Conservation (phyloP, 1,140 invertebrate species). For the Heliconius hermathena region DNA sequence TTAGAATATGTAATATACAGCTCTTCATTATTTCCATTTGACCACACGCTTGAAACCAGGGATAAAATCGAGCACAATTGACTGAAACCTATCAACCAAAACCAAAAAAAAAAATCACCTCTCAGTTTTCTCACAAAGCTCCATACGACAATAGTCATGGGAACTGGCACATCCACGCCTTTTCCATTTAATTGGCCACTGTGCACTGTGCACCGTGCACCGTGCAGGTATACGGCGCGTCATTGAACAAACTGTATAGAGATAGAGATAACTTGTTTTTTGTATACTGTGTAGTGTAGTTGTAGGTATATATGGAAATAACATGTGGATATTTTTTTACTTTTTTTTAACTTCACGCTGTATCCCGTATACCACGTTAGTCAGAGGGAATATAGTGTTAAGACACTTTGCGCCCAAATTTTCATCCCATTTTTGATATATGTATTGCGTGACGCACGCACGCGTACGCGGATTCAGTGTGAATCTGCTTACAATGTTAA, state of each 20-base stretch:
- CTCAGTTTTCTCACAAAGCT: slow-evolving; percentile 18
- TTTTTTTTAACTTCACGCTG: too few relatives aligned
- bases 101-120: neutral
- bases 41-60: neutral
- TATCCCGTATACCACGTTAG: too few relatives aligned
- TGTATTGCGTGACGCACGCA: too few relatives aligned
- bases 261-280: neutral
- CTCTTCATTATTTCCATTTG: neutral
- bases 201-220: neutral
- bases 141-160: slow-evolving; percentile 24
- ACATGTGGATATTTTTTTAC: too few relatives aligned
- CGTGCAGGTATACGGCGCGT: neutral
- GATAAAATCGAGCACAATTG: neutral
- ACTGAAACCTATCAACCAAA: neutral
- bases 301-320: too few relatives aligned
- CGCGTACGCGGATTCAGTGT: too few relatives aligned
- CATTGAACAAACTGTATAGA: slow-evolving; percentile 18
- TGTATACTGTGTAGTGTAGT: neutral
- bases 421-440: too few relatives aligned
- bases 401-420: too few relatives aligned
- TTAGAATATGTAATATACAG: neutral
- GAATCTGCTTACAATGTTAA: too few relatives aligned
- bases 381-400: too few relatives aligned
- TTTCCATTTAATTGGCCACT: slow-evolving; percentile 30
- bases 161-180: slow-evolving; percentile 25